Conservation (phyloP, 2,113 vertebrate genomes). For the Neolamprologus falcicula region DNA sequence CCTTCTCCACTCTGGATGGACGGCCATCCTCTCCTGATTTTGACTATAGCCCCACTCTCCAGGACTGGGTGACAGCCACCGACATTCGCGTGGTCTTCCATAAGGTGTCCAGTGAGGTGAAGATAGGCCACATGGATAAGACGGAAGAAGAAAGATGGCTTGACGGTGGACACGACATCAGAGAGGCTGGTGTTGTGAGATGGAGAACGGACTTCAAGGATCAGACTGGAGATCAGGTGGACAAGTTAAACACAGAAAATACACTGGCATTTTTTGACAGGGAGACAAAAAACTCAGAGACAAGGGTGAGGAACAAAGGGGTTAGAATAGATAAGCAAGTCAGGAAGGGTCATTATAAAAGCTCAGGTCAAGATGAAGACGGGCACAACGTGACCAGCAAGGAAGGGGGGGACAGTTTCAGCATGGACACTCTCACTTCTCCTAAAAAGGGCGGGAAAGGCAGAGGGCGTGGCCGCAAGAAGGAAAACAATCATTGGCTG, state of each 20-base stretch:
- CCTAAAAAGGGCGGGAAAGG: constrained; percentile 46
- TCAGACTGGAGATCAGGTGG: neutral
- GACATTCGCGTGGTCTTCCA: constrained; percentile 77
- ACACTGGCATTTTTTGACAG: constrained; percentile 42
- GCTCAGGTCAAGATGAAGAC: constrained; percentile 43
- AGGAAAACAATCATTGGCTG: constrained; percentile 34
- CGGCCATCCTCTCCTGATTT: constrained; percentile 74
- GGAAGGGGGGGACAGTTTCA: constrained; percentile 29
- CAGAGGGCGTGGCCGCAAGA: constrained; percentile 48
- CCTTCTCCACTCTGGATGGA: constrained; percentile 77
- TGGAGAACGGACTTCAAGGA: constrained; percentile 38
- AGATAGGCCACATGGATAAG: constrained; percentile 20
- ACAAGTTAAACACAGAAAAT: constrained; percentile 35
- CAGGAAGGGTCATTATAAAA: constrained; percentile 53
- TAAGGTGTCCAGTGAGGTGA: constrained; percentile 28
- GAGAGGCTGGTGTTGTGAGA: constrained; percentile 19
- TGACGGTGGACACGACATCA: neutral
- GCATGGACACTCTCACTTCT: neutral
- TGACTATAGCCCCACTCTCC: constrained; percentile 78
- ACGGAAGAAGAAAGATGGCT: neutral
- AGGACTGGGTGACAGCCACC: constrained; percentile 83
- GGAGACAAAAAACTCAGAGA: constrained; percentile 35
- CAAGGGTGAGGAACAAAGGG: constrained; percentile 14
- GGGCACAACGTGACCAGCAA: constrained; percentile 71
- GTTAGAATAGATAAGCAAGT: constrained; percentile 39